Base-by-base conservation (phyloP, 2,797 vertebrate species). In the Lagodon rhomboides region DNA sequence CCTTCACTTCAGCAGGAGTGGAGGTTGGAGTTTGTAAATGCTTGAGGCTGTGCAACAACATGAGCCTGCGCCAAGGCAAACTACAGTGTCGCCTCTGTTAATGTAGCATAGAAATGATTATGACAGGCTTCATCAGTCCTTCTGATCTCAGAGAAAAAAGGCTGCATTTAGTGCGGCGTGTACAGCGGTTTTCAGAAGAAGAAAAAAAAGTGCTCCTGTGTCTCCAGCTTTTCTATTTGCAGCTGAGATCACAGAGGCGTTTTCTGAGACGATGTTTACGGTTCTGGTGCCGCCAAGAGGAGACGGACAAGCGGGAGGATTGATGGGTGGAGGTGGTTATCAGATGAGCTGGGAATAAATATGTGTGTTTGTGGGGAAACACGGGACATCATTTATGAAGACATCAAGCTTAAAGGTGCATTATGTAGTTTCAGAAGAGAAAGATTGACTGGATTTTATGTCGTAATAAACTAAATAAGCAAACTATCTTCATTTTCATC, bases 81-180 rank as follows among this genome's bases (percentile, higher is more conserved):
- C 91, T 90, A 63, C 87, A 89, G 75, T 51, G 71, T 86, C 76
- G 66, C 82, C 65, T 73, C 80, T 91, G 85, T 90, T 93, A 91
- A 90, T 94, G 93, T 93, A 89, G 85, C 89, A 88, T 85, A 91
- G 79, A 93, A 92, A 92, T 84, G 85, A 90, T 91, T 91, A 89
- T 90, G 90, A 93, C 91, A 92, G 84, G 89, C 90, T 83, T 85
- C 89, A 91, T 89, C 87, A 84, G 89, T 87, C 81, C 92, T 65
- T 90, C 85, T 89, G 89, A 92, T 92, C 86, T 90, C 49, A 58
- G 20, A 85, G 78, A 87, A 38, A 38, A 38, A 86, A 85, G 84
- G 68, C 83, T 79, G 79, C 87, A 88, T 94, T 93, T 91, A 91
- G 82, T 44, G 75, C 20, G 16, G 70, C 80, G 70, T 68, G 77